Evolutionary conservation across 2,797 vertebrate genomes (phyloP).

Genomic region (Scarus forsteni): DNA sequence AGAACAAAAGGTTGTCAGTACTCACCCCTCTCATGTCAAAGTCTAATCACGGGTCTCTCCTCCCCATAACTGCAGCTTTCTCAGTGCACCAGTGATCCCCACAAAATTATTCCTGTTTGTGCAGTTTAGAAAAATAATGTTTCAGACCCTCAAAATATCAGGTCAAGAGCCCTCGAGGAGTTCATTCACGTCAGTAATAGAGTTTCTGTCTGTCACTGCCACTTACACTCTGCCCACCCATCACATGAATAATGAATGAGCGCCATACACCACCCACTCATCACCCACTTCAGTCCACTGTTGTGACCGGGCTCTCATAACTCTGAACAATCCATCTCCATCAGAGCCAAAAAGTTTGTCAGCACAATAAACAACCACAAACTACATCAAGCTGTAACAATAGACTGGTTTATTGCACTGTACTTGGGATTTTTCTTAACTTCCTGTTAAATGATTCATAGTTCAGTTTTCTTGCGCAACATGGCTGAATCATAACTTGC

Average conservation of each 20-base stretch:
- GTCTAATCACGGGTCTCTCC: slow-evolving; percentile 64
- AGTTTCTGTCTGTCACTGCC: slow-evolving; percentile 76
- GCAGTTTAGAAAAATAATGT: slow-evolving; percentile 50
- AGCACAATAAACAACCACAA: slow-evolving; percentile 12
- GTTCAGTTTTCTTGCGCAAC: not conserved
- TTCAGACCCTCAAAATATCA: slow-evolving; percentile 61
- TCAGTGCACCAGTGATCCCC: slow-evolving; percentile 57
- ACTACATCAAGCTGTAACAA: not conserved
- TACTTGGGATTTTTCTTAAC: not conserved
- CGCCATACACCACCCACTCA: slow-evolving; percentile 73
- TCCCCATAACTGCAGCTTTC: slow-evolving; percentile 57
- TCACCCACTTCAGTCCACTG: slow-evolving; percentile 65
- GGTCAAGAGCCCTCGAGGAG: slow-evolving; percentile 68
- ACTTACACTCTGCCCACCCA: slow-evolving; percentile 75
- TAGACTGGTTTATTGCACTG: not conserved
- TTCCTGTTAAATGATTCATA: not conserved
- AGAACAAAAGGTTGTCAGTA: slow-evolving; percentile 25
- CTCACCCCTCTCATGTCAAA: slow-evolving; percentile 60
- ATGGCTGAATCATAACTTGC: slow-evolving; percentile 14
- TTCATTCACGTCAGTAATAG: slow-evolving; percentile 68
- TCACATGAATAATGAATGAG: slow-evolving; percentile 81
- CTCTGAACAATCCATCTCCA: slow-evolving; percentile 34
- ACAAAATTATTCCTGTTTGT: slow-evolving; percentile 54
- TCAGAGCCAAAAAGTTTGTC: slow-evolving; percentile 27
- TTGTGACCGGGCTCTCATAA: slow-evolving; percentile 50